Evolutionary conservation across 2,113 vertebrate genomes (phyloP).

Genomic region (Galeopterus variegatus): DNA sequence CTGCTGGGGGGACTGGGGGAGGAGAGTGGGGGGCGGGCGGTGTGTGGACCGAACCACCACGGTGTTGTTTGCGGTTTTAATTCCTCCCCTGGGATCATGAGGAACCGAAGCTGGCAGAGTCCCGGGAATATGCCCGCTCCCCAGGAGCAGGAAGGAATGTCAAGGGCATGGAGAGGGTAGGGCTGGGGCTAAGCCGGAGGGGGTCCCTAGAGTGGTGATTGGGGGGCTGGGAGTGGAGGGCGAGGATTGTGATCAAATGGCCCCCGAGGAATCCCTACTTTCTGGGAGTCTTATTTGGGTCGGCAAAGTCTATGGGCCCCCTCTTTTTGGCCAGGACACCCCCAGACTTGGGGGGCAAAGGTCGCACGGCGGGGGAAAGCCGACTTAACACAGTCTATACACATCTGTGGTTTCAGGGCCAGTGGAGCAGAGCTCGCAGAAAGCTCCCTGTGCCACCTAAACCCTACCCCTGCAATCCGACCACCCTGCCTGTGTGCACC

Average conservation of each 20-base stretch:
- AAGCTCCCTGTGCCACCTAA: neutral
- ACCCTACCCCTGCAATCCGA: neutral
- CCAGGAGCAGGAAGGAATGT: constrained; percentile 84
- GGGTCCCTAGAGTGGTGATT: neutral
- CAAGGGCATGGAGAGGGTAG: constrained; percentile 87
- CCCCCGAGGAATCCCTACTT: constrained; percentile 25
- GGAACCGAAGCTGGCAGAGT: constrained; percentile 87
- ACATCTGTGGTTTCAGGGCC: neutral
- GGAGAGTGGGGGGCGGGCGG: neutral
- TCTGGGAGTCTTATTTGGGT: neutral
- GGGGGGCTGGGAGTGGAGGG: neutral
- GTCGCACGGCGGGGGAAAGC: neutral
- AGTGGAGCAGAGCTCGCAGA: rapidly evolving
- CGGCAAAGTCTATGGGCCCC: neutral
- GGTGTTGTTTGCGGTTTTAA: constrained; percentile 85
- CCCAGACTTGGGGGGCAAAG: constrained; percentile 47
- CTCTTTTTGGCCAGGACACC: neutral
- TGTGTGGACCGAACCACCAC: constrained; percentile 85
- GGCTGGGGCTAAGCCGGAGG: neutral
- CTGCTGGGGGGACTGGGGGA: neutral
- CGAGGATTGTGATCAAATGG: neutral
- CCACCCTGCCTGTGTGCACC: neutral
- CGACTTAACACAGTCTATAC: neutral
- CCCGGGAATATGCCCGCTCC: constrained; percentile 88
- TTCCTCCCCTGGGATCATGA: constrained; percentile 87